Percentiles rank a stretch among this genome's conserved stretches.
These are phyloP conservation scores for Lepus timidus DNA, from an alignment of 2,113 vertebrate genomes.

Conservation along the genomic window DNA sequence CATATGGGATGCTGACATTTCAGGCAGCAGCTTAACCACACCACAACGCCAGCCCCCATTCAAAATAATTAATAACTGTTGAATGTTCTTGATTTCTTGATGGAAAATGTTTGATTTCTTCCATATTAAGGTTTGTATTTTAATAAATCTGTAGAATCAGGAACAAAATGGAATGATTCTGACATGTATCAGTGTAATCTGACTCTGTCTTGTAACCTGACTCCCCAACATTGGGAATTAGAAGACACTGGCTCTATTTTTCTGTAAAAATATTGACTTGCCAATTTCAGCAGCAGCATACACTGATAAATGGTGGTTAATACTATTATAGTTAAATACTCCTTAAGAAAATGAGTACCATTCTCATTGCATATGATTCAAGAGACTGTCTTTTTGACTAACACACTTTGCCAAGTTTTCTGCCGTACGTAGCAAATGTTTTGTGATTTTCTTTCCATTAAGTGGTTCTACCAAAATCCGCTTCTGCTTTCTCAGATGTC, in stretches of 20 bases:
- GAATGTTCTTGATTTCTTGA: background rate
- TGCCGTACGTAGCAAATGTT: background rate
- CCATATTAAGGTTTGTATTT: background rate
- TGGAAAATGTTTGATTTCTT: constrained; percentile 37
- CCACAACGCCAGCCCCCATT: background rate
- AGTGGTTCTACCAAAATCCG: background rate
- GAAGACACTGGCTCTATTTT: background rate
- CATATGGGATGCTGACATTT: no score
- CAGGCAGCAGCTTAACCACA: no score
- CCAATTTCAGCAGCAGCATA: background rate
- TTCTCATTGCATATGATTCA: background rate
- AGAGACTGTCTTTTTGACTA: background rate
- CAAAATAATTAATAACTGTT: background rate
- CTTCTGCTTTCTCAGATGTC: background rate
- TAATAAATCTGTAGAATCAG: background rate
- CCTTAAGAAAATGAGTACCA: background rate
- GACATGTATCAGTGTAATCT: background rate
- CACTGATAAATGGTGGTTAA: background rate
- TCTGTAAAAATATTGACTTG: background rate
- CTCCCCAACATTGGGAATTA: constrained; percentile 3
- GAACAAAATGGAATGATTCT: background rate
- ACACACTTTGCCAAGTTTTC: background rate
- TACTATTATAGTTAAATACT: background rate
- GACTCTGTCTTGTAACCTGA: background rate
- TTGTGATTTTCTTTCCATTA: background rate